Evolutionary conservation across 2,113 vertebrate species (phyloP).

Genomic region (Oplegnathus fasciatus): DNA sequence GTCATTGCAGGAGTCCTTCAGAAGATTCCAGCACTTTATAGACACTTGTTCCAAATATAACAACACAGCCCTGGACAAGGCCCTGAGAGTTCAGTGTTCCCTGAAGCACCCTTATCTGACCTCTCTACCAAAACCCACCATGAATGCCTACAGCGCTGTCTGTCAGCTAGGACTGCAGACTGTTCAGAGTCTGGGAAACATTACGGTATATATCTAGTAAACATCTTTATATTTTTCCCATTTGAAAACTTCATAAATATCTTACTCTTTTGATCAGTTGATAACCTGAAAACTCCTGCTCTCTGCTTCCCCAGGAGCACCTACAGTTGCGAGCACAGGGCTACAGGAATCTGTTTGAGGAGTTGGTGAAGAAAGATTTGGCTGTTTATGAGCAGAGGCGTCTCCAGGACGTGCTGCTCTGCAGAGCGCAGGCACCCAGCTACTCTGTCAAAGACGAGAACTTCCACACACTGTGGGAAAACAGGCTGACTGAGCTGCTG

Average conservation of each 20-base stretch:
- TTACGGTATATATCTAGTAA: constrained; percentile 34
- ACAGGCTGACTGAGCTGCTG: constrained; percentile 66
- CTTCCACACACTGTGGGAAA: constrained; percentile 62
- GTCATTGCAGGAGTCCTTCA: constrained; percentile 63
- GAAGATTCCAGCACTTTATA: constrained; percentile 56
- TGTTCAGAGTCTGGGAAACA: neutral
- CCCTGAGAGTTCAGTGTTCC: neutral
- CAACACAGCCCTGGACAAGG: neutral
- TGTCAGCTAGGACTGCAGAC: neutral
- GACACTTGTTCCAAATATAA: constrained; percentile 19
- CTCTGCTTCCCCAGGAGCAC: constrained; percentile 43
- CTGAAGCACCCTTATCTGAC: neutral
- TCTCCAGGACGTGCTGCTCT: constrained; percentile 76
- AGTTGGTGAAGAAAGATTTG: constrained; percentile 66
- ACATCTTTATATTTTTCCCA: neutral
- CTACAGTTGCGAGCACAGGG: neutral
- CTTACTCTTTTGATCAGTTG: neutral
- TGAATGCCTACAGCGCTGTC: neutral
- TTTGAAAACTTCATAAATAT: neutral
- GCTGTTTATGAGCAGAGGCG: constrained; percentile 74
- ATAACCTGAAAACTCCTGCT: neutral
- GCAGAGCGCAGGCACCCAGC: constrained; percentile 24
- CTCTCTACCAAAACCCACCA: constrained; percentile 49
- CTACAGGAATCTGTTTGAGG: constrained; percentile 62
- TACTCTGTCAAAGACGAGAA: constrained; percentile 39